Evolutionary conservation across 2,797 vertebrate genomes (phyloP).

Genomic region (Gymnothorax javanicus): DNA sequence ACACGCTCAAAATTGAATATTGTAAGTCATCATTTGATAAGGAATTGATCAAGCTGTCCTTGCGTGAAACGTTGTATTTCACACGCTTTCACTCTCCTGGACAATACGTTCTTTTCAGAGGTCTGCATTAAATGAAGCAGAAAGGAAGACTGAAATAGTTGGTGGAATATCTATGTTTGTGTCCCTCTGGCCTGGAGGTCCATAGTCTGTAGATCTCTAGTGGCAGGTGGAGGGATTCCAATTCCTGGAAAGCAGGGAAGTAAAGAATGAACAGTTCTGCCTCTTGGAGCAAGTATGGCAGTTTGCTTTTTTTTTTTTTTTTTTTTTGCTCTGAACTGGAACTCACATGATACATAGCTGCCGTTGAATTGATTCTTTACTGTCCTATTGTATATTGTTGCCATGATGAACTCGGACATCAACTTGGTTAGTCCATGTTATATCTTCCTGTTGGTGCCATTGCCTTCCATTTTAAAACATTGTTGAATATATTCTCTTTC

Average conservation of each 20-base stretch:
- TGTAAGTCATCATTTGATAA: background rate
- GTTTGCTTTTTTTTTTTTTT: background rate
- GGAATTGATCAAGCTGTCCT: background rate
- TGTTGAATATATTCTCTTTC: constrained; percentile 7
- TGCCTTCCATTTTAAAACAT: constrained; percentile 16
- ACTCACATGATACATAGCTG: background rate
- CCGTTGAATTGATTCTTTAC: background rate
- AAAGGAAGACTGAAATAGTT: constrained; percentile 18
- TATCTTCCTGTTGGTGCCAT: background rate
- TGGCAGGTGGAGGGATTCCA: background rate
- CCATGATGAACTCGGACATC: background rate
- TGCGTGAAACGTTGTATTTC: background rate
- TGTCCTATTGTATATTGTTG: background rate
- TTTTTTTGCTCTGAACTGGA: background rate
- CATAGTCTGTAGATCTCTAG: constrained; percentile 30
- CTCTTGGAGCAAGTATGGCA: background rate
- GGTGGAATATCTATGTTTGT: constrained; percentile 28
- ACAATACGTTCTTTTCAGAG: background rate
- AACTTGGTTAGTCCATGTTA: background rate
- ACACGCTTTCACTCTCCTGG: constrained; percentile 2
- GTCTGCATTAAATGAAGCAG: constrained; percentile 38
- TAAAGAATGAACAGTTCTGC: background rate
- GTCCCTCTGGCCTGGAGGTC: constrained; percentile 23
- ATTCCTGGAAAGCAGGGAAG: background rate
- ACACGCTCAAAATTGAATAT: background rate